A percentile compares a stretch with the other conserved stretches of the same genome.
Conservation (phyloP, 2,888 invertebrate species). For the Eupithecia abbreviata region DNA sequence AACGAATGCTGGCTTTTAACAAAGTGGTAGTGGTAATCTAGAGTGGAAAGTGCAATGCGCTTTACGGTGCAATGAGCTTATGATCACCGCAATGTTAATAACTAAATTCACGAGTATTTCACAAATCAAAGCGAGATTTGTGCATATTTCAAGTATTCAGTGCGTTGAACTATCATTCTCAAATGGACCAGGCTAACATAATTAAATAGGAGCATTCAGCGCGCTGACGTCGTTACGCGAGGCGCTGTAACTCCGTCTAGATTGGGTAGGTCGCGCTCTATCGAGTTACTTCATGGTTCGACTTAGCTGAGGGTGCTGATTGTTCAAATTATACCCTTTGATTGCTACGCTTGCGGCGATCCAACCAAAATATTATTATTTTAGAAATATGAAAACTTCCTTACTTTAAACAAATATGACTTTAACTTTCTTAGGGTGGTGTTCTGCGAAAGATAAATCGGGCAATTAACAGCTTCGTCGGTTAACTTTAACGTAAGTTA, state of each 20-base stretch:
- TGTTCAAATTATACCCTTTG: slow-evolving; percentile 3
- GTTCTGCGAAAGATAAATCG: background rate
- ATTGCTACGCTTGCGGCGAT: background rate
- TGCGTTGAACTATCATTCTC: slow-evolving; percentile 9
- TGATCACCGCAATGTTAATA: background rate
- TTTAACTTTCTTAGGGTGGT: background rate
- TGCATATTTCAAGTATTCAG: background rate
- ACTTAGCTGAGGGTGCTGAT: slow-evolving; percentile 6
- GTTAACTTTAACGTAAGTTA: too few relatives aligned
- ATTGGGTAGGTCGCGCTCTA: slow-evolving; percentile 18
- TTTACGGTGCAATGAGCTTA: background rate
- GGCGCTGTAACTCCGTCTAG: slow-evolving; percentile 30
- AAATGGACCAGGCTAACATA: slow-evolving; percentile 31
- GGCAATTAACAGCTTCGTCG: background rate
- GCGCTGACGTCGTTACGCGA: slow-evolving; percentile 20
- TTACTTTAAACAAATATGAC: too few relatives aligned
- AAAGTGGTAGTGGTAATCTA: background rate
- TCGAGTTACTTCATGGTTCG: slow-evolving; percentile 30
- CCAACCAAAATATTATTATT: background rate
- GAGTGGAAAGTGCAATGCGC: background rate
- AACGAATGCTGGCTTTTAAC: background rate
- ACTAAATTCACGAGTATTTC: background rate
- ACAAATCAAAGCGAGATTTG: background rate
- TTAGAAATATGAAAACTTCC: background rate
- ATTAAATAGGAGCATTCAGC: slow-evolving; percentile 29